Percentiles rank a stretch among this genome's conserved stretches.
Conservation (phyloP, 2,113 vertebrate genomes). For the Dendrocopos noguchii region DNA sequence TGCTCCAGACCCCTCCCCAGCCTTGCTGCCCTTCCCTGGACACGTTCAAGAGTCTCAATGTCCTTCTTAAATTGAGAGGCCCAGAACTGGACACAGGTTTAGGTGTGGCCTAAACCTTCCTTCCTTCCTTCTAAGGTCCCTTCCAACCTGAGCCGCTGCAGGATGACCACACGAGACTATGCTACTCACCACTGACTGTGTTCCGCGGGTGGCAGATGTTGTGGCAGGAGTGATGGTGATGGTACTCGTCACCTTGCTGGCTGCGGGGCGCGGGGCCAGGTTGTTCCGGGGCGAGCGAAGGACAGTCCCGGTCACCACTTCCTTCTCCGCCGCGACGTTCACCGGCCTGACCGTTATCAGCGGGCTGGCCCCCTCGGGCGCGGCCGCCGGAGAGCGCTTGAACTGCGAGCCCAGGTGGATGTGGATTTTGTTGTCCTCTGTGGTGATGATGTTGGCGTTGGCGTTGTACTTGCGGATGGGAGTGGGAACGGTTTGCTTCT, state of each 20-base stretch:
- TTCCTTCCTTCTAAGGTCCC: too few species aligned
- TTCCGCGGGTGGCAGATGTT: slow-evolving; percentile 81
- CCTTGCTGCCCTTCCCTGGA: too few species aligned
- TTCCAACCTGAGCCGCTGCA: too few species aligned
- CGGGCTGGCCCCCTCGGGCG: slow-evolving; percentile 74
- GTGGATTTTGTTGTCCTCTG: slow-evolving; percentile 97
- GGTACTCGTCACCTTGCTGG: slow-evolving; percentile 93
- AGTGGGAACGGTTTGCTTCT: slow-evolving; percentile 80
- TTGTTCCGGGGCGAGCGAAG: slow-evolving; percentile 83
- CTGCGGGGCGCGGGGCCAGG: slow-evolving; percentile 68
- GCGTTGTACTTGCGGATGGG: slow-evolving; percentile 84
- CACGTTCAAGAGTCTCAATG: too few species aligned
- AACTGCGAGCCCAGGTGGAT: slow-evolving; percentile 92
- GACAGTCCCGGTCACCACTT: slow-evolving; percentile 85
- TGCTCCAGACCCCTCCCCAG: too few species aligned
- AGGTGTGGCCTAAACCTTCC: too few species aligned
- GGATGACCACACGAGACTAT: background rate
- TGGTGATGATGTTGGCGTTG: slow-evolving; percentile 90
- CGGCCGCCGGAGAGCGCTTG: slow-evolving; percentile 74
- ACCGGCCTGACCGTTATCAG: slow-evolving; percentile 83
- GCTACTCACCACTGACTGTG: slow-evolving; percentile 87
- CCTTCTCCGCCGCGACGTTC: slow-evolving; percentile 79
- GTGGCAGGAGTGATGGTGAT: slow-evolving; percentile 92
- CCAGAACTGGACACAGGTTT: too few species aligned
- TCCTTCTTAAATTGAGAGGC: too few species aligned